Percentiles rank a stretch among this genome's conserved stretches.
These are phyloP conservation scores for Aurelia sp. DNA, from an alignment of 30 jellyfish, hydroid and myxozoan genomes.

Conservation along the genomic window DNA sequence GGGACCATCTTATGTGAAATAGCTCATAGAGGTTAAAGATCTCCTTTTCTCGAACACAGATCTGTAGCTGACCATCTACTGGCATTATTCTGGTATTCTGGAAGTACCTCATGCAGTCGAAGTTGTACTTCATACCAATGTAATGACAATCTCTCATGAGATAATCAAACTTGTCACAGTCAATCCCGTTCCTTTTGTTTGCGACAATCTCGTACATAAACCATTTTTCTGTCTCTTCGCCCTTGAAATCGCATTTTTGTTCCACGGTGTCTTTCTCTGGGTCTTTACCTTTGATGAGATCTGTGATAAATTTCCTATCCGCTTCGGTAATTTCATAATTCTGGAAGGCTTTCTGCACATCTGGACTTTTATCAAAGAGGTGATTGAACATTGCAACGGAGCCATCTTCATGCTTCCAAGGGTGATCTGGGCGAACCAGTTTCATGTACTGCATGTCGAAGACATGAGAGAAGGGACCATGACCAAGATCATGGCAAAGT, in stretches of 20 bases:
- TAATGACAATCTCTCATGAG: slow-evolving; percentile 74
- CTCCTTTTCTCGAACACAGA: slow-evolving; percentile 75
- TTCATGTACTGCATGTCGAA: slow-evolving; percentile 64
- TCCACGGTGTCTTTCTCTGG: slow-evolving; percentile 47
- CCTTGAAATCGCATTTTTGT: slow-evolving; percentile 29
- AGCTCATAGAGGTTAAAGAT: slow-evolving; percentile 65
- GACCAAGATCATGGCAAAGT: slow-evolving; percentile 82
- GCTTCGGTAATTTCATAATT: slow-evolving; percentile 36
- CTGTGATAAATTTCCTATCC: slow-evolving; percentile 65
- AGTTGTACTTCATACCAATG: slow-evolving; percentile 63
- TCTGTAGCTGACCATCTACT: slow-evolving; percentile 66
- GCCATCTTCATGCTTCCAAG: slow-evolving; percentile 86
- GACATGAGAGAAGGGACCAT: slow-evolving; percentile 89
- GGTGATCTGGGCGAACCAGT: slow-evolving; percentile 33
- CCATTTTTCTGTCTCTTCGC: slow-evolving; percentile 51
- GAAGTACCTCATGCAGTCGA: slow-evolving; percentile 70
- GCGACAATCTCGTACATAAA: slow-evolving; percentile 74
- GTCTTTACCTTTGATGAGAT: slow-evolving; percentile 70
- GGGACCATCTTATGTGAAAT: slow-evolving; percentile 82
- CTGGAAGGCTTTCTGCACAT: slow-evolving; percentile 33
- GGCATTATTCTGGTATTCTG: slow-evolving; percentile 50
- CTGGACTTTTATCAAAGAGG: slow-evolving; percentile 45
- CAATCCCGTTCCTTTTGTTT: slow-evolving; percentile 78
- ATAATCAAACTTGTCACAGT: slow-evolving; percentile 83
- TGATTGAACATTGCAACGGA: slow-evolving; percentile 86